Evolutionary conservation across 2,888 invertebrate species (phyloP), one percentile per base, ranked within the genome.

Genomic region (Limenitis camilla): DNA sequence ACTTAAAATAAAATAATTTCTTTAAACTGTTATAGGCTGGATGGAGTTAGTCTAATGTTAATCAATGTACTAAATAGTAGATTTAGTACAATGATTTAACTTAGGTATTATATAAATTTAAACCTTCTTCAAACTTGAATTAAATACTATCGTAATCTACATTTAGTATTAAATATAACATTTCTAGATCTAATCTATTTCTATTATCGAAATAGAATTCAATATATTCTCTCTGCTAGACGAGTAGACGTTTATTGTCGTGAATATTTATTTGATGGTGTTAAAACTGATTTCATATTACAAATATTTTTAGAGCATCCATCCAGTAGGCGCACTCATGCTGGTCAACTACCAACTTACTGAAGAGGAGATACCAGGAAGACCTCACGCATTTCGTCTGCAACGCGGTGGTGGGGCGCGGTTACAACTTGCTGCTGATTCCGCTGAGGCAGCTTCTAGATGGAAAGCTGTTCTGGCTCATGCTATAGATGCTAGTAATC

Each of bases 311-410:
- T 71, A 94, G 95, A 95, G 95, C 71, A 91, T 92, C 55, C 95
- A 95, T 76, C 96, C 96, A 52, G 93, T 96, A 40, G 97, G 97
- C 58, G 96, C 96, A 10, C 90, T 96, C 61, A 94, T 95, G 89
- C 89, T 97, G 58, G 91, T 93, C 40, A 95, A 95, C 74, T 96
- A 96, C 77, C 91, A 91, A 55, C 90, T 96, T 6, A 82, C 85
- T 4, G 90, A 91, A 41, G 93, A 92, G 57, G 90, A 91, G 11
- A n/a, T 35, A 0, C 36, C 35, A 9, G 92, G 90, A n/a, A 88
- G 90, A 58, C 88, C 91, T 4, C 91, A 93, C 72, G 91, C 92
- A 53, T 93, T 95, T 68, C 89, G 91, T 61, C 85, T 94, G 59
- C 91, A 91, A 69, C 91, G 92, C 59, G 91, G 90, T 47, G 93